These are phyloP conservation scores for Sebastes miniatus DNA, from an alignment of 2,797 vertebrate species.

Conservation along the genomic window DNA sequence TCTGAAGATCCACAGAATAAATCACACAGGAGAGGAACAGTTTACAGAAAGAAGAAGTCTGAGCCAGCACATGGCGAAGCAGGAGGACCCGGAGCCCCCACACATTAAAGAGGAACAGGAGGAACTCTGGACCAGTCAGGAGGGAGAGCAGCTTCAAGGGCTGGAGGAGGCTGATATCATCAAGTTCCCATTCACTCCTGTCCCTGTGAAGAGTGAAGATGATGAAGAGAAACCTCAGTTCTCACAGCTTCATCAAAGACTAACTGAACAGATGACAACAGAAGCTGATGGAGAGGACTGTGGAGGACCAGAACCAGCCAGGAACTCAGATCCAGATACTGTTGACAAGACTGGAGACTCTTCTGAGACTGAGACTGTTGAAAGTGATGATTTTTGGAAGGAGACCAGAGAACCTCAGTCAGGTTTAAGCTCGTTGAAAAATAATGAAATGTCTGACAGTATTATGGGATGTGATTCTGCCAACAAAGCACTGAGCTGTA, in stretches of 20 bases:
- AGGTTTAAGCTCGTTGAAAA: not conserved
- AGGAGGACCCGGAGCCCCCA: not conserved
- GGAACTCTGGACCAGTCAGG: not conserved
- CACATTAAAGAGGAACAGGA: constrained; percentile 7
- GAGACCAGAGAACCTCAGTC: not conserved
- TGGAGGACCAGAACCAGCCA: not conserved
- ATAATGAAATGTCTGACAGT: not conserved
- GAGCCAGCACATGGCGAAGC: not conserved
- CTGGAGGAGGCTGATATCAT: not conserved
- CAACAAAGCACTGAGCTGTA: not conserved
- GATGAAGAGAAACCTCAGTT: constrained; percentile 2
- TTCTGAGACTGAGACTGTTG: not conserved
- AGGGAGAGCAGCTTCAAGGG: not conserved
- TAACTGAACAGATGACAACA: not conserved
- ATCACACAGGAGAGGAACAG: not conserved
- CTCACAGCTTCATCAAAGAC: not conserved
- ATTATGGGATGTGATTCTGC: not conserved
- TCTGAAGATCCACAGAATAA: not conserved
- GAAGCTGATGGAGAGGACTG: not conserved
- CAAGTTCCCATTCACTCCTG: not conserved
- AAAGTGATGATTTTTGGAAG: constrained; percentile 28
- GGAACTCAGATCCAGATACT: not conserved
- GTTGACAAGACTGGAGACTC: not conserved
- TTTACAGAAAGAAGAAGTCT: not conserved
- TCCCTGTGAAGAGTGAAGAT: constrained; percentile 8